Evolutionary conservation across 2,888 invertebrate species (phyloP), one percentile per base, ranked within the genome.

Genomic region (Stramonita haemastoma): DNA sequence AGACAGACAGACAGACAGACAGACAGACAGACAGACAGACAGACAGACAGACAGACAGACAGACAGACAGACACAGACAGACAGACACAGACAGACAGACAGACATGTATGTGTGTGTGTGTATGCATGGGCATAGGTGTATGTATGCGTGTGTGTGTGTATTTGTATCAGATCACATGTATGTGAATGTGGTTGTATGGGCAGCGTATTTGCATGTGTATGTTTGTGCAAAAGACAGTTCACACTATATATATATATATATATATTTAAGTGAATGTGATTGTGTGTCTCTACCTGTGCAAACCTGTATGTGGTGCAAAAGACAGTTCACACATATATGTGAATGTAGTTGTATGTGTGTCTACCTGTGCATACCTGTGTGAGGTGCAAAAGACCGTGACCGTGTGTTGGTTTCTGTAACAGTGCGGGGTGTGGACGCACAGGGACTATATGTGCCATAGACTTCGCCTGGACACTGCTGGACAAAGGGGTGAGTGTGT

Each of bases 341-440:
- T 73, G 26, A 11, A 66, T 73, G 29, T 11, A n/a, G n/a, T n/a
- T 73, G 73, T 13, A 5, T 73, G 73, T 73, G 73, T 46, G 46
- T 46, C 2, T 46, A 46, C 46, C 46, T 46, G 46, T 46, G 46
- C 46, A 46, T 46, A 8, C 46, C 4, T 46, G 46, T 46, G 8
- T 8, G 46, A 5, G 46, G 8, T 46, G 46, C 46, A 46, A 5
- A 66, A 6, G n/a, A 73, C 2, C 73, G 73, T 73, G 73, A 73
- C n/a, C n/a, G n/a, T 73, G 73, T 73, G 73, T 11, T 79, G 46
- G 8, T 5, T 46, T 46, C 46, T 46, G 46, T 46, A 8, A 46
- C 93, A 96, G 96, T 93, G 97, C 97, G 92, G 97, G 97, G 11
- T 97, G 97, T 96, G 97, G 97, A 13, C 95, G 97, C 90, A 97